Evolutionary conservation across 1,140 invertebrate species (phyloP).

Genomic region (Stenopsyche tienmushanensis): DNA sequence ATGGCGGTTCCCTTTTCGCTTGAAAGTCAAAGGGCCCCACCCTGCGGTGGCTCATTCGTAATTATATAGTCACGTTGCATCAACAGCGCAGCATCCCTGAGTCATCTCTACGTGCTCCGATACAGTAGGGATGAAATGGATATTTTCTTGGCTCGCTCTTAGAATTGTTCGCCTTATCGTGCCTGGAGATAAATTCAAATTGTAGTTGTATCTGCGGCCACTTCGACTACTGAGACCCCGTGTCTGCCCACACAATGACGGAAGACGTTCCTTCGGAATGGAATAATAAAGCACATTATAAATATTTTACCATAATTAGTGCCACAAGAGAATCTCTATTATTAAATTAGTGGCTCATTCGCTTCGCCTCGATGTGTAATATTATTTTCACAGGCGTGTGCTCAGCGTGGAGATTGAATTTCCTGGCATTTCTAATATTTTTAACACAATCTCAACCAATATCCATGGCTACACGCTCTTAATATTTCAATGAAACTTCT

Average conservation of each 20-base stretch:
- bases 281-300: neutral
- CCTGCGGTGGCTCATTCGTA: neutral
- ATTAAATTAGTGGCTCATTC: too few species aligned
- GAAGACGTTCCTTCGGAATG: neutral
- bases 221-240: neutral
- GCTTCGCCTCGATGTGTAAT: too few species aligned
- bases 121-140: neutral
- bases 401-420: too few species aligned
- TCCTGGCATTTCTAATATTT: too few species aligned
- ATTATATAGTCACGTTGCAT: slow-evolving; percentile 11
- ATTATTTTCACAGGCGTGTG: too few species aligned
- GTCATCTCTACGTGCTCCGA: slow-evolving; percentile 6
- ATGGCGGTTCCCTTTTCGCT: slow-evolving; percentile 27
- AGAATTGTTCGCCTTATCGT: neutral
- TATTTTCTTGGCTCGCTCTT: neutral
- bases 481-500: too few species aligned
- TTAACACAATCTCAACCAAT: too few species aligned
- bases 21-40: neutral
- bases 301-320: slow-evolving; percentile 3
- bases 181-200: slow-evolving; percentile 7
- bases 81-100: neutral
- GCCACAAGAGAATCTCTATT: too few species aligned
- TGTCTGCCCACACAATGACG: neutral
- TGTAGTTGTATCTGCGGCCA: slow-evolving; percentile 6
- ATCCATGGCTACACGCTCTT: too few species aligned